A percentile compares a stretch with the other conserved stretches of the same genome.
phyloP scores from a whole-genome alignment of 2,797 vertebrate species.

The Prunella strophiata region DNA sequence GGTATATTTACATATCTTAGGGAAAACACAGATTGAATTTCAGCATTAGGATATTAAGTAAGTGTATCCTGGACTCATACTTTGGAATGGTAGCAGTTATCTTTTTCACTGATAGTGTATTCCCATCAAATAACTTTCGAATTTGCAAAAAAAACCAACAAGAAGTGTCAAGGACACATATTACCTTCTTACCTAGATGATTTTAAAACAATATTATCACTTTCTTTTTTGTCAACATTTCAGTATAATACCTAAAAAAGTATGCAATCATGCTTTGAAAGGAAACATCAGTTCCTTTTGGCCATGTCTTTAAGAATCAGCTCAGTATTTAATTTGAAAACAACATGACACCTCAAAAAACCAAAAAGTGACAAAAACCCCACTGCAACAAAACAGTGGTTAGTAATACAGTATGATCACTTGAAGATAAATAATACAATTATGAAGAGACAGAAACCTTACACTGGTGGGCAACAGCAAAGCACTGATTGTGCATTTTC shows the following conservation, averaged over 20 bases:
- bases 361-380: neutral
- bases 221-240: neutral
- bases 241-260: neutral
- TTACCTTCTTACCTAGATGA: neutral
- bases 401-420: neutral
- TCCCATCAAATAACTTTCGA: neutral
- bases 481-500: neutral
- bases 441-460: neutral
- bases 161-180: neutral
- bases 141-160: neutral
- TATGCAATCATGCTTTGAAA: neutral
- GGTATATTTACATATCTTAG: neutral
- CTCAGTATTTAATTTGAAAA: neutral
- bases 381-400: neutral
- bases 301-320: neutral
- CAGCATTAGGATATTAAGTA: neutral
- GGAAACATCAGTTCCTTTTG: neutral
- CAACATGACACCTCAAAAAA: neutral
- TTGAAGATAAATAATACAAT: neutral
- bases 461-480: fast-evolving
- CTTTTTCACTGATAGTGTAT: neutral
- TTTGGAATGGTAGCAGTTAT: neutral
- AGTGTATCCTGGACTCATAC: neutral
- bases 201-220: neutral
- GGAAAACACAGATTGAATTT: neutral